Percentiles rank a stretch among this genome's conserved stretches.
phyloP scores from a whole-genome alignment of 2,888 invertebrate genomes.

The Xestia sexstrigata region DNA sequence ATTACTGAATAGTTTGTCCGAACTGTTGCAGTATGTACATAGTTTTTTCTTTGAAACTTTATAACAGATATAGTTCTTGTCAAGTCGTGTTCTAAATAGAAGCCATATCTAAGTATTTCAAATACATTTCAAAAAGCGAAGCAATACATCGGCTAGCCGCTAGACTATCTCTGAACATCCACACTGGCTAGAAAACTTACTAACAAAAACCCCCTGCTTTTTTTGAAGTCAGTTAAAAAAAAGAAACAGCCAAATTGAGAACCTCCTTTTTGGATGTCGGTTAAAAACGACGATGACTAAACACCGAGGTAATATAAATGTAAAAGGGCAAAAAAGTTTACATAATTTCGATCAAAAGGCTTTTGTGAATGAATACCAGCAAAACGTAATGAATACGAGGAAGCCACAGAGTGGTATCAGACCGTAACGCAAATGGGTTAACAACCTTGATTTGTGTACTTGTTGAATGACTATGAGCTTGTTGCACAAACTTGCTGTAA shows the following conservation, averaged over 20 bases:
- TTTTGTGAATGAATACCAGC: constrained; percentile 68
- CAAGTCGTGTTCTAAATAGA: constrained; percentile 3
- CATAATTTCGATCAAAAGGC: constrained; percentile 60
- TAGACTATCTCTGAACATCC: constrained; percentile 6
- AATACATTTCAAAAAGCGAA: background rate
- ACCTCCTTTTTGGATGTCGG: too few relatives aligned
- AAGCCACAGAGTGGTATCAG: constrained; percentile 83
- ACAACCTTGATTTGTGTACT: constrained; percentile 86
- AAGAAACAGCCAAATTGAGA: background rate
- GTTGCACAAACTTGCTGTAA: constrained; percentile 69
- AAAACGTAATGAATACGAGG: constrained; percentile 76
- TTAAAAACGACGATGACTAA: background rate
- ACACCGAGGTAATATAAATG: constrained; percentile 1
- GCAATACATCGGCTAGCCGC: background rate
- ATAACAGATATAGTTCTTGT: background rate
- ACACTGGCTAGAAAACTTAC: background rate
- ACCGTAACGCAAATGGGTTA: constrained; percentile 88
- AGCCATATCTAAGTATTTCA: constrained; percentile 2
- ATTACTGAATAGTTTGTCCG: too few relatives aligned
- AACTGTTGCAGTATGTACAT: background rate
- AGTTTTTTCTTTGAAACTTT: constrained; percentile 5
- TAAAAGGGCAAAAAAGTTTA: constrained; percentile 48
- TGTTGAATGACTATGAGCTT: constrained; percentile 75
- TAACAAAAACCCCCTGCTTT: background rate
- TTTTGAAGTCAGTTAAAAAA: background rate